Conservation (phyloP, 2,113 vertebrate genomes). For the Siniperca chuatsi region DNA sequence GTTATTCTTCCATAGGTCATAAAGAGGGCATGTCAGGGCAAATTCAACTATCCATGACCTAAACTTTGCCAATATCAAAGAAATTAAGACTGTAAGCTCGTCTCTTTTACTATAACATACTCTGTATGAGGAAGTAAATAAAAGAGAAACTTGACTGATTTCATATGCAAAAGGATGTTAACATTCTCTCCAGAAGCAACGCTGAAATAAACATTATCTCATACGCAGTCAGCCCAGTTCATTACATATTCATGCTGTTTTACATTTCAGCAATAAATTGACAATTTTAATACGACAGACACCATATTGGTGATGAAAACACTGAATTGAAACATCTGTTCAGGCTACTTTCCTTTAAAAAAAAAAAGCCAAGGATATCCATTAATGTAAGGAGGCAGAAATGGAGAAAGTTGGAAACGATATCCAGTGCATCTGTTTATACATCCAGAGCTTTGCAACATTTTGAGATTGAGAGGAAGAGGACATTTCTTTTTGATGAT, state of each 20-base stretch:
- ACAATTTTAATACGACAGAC: conserved; percentile 46
- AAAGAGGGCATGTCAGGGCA: conserved; percentile 21
- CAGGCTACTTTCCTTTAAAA: conserved; percentile 7
- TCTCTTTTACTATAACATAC: background rate
- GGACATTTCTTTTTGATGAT: conserved; percentile 6
- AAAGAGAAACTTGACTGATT: background rate
- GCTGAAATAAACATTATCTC: conserved; percentile 25
- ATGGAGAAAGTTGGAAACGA: conserved; percentile 6
- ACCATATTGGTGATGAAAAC: conserved; percentile 43
- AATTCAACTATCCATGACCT: background rate
- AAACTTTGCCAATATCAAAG: background rate
- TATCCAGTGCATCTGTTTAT: conserved; percentile 49
- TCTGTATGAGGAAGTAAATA: background rate
- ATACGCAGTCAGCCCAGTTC: background rate
- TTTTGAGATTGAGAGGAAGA: background rate
- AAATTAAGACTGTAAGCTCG: background rate
- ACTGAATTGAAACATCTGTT: conserved; percentile 62
- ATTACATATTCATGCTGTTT: conserved; percentile 40
- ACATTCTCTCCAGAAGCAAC: conserved; percentile 21
- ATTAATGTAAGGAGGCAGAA: conserved; percentile 12
- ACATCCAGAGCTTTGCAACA: conserved; percentile 3
- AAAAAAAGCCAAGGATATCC: background rate
- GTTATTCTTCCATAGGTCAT: conserved; percentile 33
- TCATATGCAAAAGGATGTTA: conserved; percentile 1
- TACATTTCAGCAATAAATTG: conserved; percentile 36